Conservation (phyloP, 2,113 vertebrate genomes). For the Raja brachyura region DNA sequence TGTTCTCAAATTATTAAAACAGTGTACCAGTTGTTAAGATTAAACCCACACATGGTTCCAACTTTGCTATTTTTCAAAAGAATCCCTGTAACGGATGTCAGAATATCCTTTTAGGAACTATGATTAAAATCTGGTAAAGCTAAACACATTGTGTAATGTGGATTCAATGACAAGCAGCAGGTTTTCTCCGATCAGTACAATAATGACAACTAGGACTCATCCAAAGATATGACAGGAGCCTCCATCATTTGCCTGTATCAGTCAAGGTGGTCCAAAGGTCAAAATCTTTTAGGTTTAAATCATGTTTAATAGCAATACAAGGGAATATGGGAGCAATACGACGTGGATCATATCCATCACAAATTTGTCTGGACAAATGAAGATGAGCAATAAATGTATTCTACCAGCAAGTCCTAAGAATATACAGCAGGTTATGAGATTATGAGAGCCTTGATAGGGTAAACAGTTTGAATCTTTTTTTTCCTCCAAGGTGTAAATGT, state of each 20-base stretch:
- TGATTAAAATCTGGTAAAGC: neutral
- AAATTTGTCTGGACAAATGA: neutral
- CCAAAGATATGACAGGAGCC: neutral
- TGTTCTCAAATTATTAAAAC: constrained; percentile 27
- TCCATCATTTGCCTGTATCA: neutral
- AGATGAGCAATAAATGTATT: neutral
- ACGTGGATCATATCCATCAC: neutral
- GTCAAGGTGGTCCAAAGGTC: neutral
- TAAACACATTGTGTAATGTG: neutral
- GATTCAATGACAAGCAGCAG: neutral
- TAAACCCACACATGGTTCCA: neutral
- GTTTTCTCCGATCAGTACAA: neutral
- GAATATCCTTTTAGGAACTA: neutral
- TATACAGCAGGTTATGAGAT: too few relatives aligned
- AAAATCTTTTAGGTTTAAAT: neutral
- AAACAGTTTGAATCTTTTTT: too few relatives aligned
- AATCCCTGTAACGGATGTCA: neutral
- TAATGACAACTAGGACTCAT: neutral
- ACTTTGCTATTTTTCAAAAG: neutral
- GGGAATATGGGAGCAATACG: neutral
- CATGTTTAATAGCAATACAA: neutral
- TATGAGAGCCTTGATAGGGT: too few relatives aligned
- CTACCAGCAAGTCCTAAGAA: neutral
- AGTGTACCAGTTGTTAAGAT: neutral
- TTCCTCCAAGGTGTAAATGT: too few relatives aligned